phyloP scores from a whole-genome alignment of 2,797 vertebrate species.

The Oophaga sylvatica region DNA sequence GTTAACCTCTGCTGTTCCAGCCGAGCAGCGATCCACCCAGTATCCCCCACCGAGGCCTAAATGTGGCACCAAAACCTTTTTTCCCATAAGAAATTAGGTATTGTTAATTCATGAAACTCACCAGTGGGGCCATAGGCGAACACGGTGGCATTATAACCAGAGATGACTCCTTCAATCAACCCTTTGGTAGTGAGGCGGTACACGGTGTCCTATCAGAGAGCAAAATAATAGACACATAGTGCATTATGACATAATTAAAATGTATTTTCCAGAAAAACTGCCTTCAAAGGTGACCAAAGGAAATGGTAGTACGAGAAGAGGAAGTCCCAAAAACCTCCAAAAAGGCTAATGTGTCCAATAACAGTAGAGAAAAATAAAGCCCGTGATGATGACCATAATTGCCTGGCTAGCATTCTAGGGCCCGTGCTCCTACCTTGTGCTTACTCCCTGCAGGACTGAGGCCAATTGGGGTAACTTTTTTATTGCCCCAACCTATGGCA shows the following conservation, averaged over 20 bases:
- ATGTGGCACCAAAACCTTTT: not conserved
- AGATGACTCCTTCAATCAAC: constrained; percentile 86
- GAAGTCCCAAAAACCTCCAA: no score
- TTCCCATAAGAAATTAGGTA: not conserved
- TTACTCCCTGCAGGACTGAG: no score
- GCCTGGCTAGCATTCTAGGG: no score
- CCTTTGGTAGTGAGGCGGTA: constrained; percentile 87
- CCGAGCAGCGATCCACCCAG: not conserved
- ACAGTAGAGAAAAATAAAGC: no score
- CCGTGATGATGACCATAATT: no score
- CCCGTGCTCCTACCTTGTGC: no score
- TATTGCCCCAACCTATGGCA: not conserved
- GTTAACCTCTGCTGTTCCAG: not conserved
- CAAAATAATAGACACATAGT: not conserved
- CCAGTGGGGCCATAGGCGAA: constrained; percentile 94
- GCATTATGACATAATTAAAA: not conserved
- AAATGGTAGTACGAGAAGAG: no score
- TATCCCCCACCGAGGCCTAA: not conserved
- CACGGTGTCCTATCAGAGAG: constrained; percentile 83
- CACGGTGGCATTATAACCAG: constrained; percentile 90
- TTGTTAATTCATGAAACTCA: constrained; percentile 63
- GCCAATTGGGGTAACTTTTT: no score
- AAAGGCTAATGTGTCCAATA: no score
- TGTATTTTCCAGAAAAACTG: no score
- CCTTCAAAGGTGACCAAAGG: no score